Conservation (phyloP, 30 jellyfish, hydroid and myxozoan species). For the Cassiopea andromeda region DNA sequence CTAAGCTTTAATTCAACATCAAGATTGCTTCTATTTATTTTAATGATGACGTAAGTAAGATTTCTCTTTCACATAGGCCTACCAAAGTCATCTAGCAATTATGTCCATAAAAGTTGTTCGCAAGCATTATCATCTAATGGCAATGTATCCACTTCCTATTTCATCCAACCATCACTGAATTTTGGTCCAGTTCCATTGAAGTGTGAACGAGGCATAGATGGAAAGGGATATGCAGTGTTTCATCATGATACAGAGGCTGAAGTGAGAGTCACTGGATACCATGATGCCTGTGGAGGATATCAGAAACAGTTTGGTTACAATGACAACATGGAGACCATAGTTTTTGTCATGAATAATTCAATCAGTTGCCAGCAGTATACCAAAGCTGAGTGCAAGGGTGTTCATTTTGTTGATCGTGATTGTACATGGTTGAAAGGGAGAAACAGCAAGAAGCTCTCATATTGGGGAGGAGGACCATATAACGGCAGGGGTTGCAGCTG, state of each 20-base stretch:
- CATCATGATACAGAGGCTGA: constrained; percentile 28
- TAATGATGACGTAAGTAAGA: not conserved
- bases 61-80: not conserved
- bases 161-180: constrained; percentile 18
- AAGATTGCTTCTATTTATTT: too few species aligned
- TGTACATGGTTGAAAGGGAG: constrained; percentile 44
- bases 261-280: constrained; percentile 12
- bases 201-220: constrained; percentile 2
- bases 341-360: constrained; percentile 17
- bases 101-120: constrained; percentile 4
- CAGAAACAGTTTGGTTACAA: constrained; percentile 3
- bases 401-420: not conserved
- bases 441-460: constrained; percentile 8
- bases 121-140: constrained; percentile 18
- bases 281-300: constrained; percentile 31
- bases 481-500: constrained; percentile 32
- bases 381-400: constrained; percentile 16
- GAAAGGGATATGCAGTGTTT: constrained; percentile 16
- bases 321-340: not conserved
- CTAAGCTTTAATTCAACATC: too few species aligned
- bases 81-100: not conserved
- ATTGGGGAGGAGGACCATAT: constrained; percentile 52
- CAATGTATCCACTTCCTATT: not conserved
- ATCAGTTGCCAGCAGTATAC: constrained; percentile 13
- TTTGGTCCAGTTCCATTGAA: not conserved